phyloP scores from a whole-genome alignment of 2,113 vertebrate genomes.

The Cynocephalus volans region DNA sequence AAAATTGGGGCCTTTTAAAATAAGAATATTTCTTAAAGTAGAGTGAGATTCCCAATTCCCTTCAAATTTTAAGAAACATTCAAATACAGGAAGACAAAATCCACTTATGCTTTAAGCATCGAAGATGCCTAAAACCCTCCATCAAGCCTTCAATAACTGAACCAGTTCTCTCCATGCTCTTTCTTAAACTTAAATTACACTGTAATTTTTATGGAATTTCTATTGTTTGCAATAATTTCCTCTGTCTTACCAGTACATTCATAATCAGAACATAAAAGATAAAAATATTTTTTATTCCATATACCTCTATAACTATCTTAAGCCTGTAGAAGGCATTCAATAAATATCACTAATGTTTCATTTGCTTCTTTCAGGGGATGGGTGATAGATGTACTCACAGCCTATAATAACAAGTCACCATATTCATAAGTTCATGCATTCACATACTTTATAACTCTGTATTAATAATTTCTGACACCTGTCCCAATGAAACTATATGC shows the following conservation, averaged over 20 bases:
- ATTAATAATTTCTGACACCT: background rate
- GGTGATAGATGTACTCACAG: background rate
- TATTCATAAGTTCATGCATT: background rate
- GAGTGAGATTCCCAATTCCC: background rate
- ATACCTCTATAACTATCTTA: background rate
- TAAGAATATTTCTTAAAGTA: background rate
- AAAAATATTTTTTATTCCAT: background rate
- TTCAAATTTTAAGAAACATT: background rate
- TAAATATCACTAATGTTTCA: background rate
- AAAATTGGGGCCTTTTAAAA: background rate
- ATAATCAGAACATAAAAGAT: background rate
- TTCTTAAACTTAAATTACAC: background rate
- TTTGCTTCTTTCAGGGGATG: background rate
- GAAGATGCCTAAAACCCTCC: background rate
- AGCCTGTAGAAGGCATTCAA: background rate
- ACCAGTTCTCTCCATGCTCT: background rate
- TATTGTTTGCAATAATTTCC: background rate
- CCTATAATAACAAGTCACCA: background rate
- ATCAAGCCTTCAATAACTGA: background rate
- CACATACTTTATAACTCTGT: background rate
- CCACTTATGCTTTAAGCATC: background rate
- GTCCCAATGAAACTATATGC: background rate
- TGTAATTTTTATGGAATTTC: background rate
- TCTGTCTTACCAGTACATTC: background rate
- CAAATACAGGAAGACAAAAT: background rate